Conservation (phyloP, 2,113 vertebrate genomes). For the Caranx ignobilis region DNA sequence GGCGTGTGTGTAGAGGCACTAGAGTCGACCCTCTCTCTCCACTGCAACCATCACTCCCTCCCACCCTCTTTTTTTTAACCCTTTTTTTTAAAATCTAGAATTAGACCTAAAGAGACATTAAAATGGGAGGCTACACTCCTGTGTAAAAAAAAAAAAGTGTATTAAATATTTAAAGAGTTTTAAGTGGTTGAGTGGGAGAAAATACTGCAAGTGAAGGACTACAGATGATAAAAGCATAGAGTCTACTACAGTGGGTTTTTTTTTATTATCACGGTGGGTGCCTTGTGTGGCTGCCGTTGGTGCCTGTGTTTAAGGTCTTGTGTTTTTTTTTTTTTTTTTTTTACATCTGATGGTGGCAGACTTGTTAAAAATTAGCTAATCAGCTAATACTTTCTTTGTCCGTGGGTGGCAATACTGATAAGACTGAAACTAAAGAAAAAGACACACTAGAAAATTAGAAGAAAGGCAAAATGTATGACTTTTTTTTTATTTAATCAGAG, state of each 20-base stretch:
- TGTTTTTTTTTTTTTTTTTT: not conserved
- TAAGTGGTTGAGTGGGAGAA: constrained; percentile 62
- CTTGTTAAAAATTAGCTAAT: too few species aligned
- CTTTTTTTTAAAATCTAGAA: constrained; percentile 20
- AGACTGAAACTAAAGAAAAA: too few species aligned
- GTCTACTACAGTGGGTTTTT: not conserved
- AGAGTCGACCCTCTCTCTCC: constrained; percentile 49
- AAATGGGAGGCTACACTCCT: constrained; percentile 44
- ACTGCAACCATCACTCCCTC: constrained; percentile 3
- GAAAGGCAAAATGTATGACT: too few species aligned
- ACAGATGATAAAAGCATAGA: constrained; percentile 30
- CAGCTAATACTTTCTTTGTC: too few species aligned
- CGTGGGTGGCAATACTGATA: too few species aligned
- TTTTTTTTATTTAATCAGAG: too few species aligned
- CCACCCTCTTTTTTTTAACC: constrained; percentile 4
- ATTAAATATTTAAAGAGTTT: constrained; percentile 58
- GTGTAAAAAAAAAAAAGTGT: not conserved
- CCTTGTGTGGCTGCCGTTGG: not conserved
- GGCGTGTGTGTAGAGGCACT: constrained; percentile 67
- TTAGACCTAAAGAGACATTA: constrained; percentile 26
- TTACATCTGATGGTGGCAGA: not conserved
- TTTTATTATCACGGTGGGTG: constrained; percentile 4
- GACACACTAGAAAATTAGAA: too few species aligned
- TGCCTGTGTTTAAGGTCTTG: constrained; percentile 6
- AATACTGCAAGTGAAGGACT: constrained; percentile 33